These are phyloP conservation scores for Antigone vipio DNA, from an alignment of 2,113 vertebrate species.

Conservation along the genomic window DNA sequence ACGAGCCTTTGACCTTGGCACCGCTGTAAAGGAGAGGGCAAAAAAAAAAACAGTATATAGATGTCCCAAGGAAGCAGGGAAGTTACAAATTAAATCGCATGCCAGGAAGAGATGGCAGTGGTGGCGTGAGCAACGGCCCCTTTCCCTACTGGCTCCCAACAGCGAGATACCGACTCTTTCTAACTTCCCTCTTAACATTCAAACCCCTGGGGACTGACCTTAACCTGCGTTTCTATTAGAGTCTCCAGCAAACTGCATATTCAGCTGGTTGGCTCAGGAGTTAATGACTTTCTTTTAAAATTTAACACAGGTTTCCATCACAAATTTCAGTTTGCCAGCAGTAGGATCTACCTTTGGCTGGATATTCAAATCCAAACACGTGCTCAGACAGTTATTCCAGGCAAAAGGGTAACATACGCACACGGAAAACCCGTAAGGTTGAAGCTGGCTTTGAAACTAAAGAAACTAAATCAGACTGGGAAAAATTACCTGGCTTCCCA, in stretches of 20 bases:
- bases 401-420: neutral
- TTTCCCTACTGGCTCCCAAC: neutral
- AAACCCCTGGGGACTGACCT: neutral
- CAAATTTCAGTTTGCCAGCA: neutral
- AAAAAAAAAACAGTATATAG: neutral
- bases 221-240: neutral
- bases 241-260: neutral
- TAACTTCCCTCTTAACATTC: neutral
- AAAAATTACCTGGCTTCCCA: neutral
- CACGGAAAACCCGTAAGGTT: neutral
- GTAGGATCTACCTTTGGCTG: neutral
- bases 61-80: neutral
- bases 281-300: conserved; percentile 62
- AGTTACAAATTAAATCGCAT: neutral
- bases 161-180: neutral
- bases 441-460: neutral
- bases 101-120: neutral
- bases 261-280: conserved; percentile 22
- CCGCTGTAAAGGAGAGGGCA: neutral
- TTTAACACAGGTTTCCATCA: conserved; percentile 31
- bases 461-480: neutral
- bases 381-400: neutral
- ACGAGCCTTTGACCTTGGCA: neutral
- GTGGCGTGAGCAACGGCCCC: rapidly evolving
- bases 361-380: neutral